Base-by-base conservation (phyloP, 2,888 invertebrate species). In the Nomada ruficornis region DNA sequence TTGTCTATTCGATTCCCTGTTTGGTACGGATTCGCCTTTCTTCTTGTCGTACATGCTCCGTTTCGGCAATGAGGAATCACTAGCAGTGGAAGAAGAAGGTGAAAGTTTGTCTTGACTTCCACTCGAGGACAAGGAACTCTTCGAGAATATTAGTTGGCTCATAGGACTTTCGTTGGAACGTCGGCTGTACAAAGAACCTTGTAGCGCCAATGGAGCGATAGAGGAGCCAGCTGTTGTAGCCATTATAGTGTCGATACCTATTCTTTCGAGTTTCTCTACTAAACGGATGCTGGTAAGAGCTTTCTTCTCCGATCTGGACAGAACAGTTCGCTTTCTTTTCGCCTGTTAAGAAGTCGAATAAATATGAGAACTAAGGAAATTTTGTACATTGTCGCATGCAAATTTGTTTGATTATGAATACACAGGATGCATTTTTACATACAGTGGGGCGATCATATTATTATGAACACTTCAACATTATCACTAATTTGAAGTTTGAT, bases 121-220 rank as follows among this genome's bases (percentile, higher is more conserved):
- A 93, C 88, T 94, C 88, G 89, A 94, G 86, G 91, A 91, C 88
- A 93, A 91, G 36, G 94, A 93, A 71, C 90, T 91, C 93, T 96
- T 96, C 20, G 97, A 94, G 89, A 97, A 97, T 65, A 96, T 96
- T 69, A 97, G 93, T 94, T 97, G 97, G 84, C 97, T 96, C 96
- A 97, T 97, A 1, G 97, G 97, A 91, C 97, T 97, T 82, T 96
- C 96, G 77, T 96, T 95, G 9, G 94, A 94, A 90, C 96, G 96
- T 54, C 95, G 92, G 0, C 95, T 95, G 94, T 93, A 96, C 91
- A 95, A 91, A 29, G 96, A 95, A 63, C 95, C 96, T 83, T 95
- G 96, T 29, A 96, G 92, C 13, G 96, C 95, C 5, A 97, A 94
- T 50, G 96, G 95, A 18, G 96, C 95, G 10, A 96, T 95, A 5